Base-by-base conservation (phyloP, 1,140 invertebrate genomes). In the Triops longicaudatus region DNA sequence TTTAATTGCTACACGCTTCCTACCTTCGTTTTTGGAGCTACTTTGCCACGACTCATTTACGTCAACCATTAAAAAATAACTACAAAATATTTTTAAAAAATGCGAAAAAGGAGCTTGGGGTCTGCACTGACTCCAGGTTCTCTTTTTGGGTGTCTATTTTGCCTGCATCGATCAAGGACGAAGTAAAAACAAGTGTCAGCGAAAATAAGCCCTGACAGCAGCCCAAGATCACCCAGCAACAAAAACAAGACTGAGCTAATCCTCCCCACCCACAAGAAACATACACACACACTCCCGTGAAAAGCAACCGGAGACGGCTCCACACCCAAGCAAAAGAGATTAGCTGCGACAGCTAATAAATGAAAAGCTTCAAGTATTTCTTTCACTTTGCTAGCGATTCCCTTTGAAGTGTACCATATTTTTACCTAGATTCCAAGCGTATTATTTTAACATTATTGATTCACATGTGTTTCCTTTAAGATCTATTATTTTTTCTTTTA, bases 291-390 rank as follows among this genome's bases (percentile, higher is more conserved):
- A 22, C 50, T 63, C 14, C 44, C 17, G 22, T 63, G 50, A 63
- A 63, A 63, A 63, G 50, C 17, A 63, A 63, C 50, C 50, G 50
- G 50, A 63, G 50, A 63, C 50, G 22, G 31, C 10, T 22, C 50
- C 50, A 63, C 22, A 22, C 14, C 22, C 50, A 63, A 63, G 50
- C 22, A 63, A 63, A 63, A 63, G 50, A 63, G 50, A 63, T 63
- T 63, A 63, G 50, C 50, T 63, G 50, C 50, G 50, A 63, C 50
- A 63, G 50, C 50, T 63, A 63, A 63, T 63, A 63, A 9, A 63
- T 17, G 50, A 22, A 17, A 63, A 17, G 50, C 50, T 7, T 1
- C 17, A 37, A 7, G 7, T 37, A 2, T 37, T 7, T 37, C 31
- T 37, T 37, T 37, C 31, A 37, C 31, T 37, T 7, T 37, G 31